These are phyloP conservation scores for Cephalopachus bancanus DNA, from an alignment of 2,797 vertebrate genomes.

Conservation along the genomic window DNA sequence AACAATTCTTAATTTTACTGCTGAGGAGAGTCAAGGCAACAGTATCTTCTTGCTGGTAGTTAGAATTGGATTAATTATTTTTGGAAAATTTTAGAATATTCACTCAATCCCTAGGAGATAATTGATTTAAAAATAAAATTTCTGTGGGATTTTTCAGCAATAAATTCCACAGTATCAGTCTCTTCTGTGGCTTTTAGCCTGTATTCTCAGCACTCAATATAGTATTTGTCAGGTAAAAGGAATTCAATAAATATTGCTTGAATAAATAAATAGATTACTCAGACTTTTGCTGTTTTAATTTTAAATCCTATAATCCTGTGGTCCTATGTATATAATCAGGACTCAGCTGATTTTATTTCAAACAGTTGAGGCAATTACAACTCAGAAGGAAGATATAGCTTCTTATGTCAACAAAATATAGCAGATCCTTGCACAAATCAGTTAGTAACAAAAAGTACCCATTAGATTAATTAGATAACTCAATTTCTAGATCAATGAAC, in stretches of 20 bases:
- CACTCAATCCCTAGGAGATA: not conserved
- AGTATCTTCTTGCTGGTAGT: not conserved
- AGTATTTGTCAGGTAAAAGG: not conserved
- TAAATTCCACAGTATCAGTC: not conserved
- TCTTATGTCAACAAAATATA: slow-evolving; percentile 64
- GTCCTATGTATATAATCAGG: slow-evolving; percentile 28
- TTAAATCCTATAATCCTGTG: slow-evolving; percentile 32
- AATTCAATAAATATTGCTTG: not conserved
- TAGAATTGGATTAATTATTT: not conserved
- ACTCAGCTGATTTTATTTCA: slow-evolving; percentile 59
- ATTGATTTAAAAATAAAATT: not conserved
- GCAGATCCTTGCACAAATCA: slow-evolving; percentile 66
- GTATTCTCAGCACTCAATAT: not conserved
- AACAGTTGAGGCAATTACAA: slow-evolving; percentile 9
- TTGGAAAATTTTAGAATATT: not conserved
- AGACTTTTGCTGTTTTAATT: not conserved
- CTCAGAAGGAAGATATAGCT: slow-evolving; percentile 40
- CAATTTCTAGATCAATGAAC: slow-evolving; percentile 60
- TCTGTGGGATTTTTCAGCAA: not conserved
- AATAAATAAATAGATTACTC: not conserved
- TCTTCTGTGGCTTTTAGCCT: not conserved
- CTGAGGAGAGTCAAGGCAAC: not conserved
- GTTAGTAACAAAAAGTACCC: slow-evolving; percentile 70
- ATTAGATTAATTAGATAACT: slow-evolving; percentile 64
- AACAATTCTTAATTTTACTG: not conserved